phyloP scores from a whole-genome alignment of 2,797 vertebrate species.

The Gymnoscopelus microlampas region DNA sequence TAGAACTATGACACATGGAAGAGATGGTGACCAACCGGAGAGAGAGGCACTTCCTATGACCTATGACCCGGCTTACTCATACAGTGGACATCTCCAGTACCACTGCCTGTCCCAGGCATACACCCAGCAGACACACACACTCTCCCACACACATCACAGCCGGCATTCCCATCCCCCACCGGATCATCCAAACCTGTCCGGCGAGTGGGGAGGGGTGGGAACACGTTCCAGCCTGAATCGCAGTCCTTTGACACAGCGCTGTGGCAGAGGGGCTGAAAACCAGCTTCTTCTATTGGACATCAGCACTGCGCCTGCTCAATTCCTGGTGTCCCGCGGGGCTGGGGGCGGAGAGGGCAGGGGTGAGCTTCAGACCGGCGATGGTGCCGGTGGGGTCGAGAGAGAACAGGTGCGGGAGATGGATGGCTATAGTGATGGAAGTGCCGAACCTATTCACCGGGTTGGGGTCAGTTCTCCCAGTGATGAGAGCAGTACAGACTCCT shows the following conservation, averaged over 20 bases:
- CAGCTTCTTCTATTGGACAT: conserved; percentile 61
- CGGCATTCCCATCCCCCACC: not conserved
- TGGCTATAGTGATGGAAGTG: not conserved
- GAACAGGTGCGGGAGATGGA: no score
- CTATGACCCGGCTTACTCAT: conserved; percentile 27
- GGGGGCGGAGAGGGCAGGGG: conserved; percentile 4
- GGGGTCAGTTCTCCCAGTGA: no score
- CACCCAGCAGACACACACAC: not conserved
- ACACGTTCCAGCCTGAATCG: conserved; percentile 13
- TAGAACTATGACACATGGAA: not conserved
- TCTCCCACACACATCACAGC: not conserved
- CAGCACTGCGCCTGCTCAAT: conserved; percentile 45
- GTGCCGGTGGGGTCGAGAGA: not conserved
- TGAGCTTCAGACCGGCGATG: not conserved
- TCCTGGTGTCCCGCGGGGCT: conserved; percentile 37
- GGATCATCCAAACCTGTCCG: conserved; percentile 26
- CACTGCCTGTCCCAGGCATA: conserved; percentile 41
- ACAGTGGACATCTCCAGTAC: conserved; percentile 51
- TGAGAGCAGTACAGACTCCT: not conserved
- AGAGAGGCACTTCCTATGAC: conserved; percentile 19
- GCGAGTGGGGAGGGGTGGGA: conserved; percentile 24
- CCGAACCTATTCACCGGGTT: not conserved
- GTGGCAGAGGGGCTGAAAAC: conserved; percentile 8
- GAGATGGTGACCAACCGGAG: not conserved
- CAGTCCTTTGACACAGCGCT: conserved; percentile 24